Percentiles rank a stretch among this genome's conserved stretches.
Evolutionary conservation across 2,113 vertebrate species (phyloP).

Genomic region (Neolamprologus tretocephalus): DNA sequence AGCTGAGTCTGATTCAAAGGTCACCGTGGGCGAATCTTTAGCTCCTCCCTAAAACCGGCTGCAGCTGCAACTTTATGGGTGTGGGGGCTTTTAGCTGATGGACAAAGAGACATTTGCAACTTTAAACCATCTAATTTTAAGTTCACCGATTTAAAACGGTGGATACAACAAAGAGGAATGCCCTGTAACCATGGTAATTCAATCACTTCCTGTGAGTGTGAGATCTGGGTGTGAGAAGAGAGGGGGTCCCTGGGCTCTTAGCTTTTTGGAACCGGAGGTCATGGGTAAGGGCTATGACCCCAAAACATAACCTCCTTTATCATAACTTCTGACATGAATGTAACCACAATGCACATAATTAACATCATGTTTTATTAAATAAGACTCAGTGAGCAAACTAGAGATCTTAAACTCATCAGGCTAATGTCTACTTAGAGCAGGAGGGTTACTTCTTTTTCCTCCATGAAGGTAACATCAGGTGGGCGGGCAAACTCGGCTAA

Average conservation of each 20-base stretch:
- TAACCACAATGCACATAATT: background rate
- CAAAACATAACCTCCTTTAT: background rate
- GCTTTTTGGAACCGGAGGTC: background rate
- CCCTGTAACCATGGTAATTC: background rate
- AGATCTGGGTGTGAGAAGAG: background rate
- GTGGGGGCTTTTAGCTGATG: background rate
- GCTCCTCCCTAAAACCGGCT: background rate
- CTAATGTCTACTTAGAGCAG: background rate
- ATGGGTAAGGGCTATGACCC: background rate
- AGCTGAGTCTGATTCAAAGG: background rate
- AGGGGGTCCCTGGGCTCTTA: background rate
- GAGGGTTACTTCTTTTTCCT: background rate
- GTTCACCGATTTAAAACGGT: accelerated
- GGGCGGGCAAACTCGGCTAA: accelerated
- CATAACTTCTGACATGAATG: background rate
- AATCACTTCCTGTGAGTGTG: background rate
- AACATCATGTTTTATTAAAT: background rate
- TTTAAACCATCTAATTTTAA: background rate
- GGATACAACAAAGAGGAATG: background rate
- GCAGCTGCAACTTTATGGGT: background rate
- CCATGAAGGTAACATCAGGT: background rate
- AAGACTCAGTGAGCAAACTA: background rate
- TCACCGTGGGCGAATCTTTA: background rate
- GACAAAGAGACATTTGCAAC: background rate
- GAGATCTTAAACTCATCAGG: background rate